Base-by-base conservation (phyloP, 2,113 vertebrate species). In the Setophaga kirtlandii region DNA sequence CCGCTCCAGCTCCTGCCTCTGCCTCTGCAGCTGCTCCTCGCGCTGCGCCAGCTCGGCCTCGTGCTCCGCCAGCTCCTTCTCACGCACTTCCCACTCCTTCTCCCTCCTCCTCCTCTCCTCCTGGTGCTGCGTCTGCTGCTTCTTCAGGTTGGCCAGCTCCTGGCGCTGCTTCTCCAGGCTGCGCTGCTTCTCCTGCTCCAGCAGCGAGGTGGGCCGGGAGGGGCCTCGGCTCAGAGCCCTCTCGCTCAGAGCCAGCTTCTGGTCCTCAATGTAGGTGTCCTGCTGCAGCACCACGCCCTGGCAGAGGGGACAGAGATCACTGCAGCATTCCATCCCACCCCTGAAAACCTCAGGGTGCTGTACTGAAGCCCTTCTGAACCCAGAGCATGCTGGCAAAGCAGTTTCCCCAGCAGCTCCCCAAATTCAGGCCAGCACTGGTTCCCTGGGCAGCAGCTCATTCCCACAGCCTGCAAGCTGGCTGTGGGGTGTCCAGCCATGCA, bases 131-230 rank as follows among this genome's bases (percentile, higher is more conserved):
- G 98, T 96, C 97, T 99, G 99, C 94, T 99, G 99, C 89, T 98
- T 98, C 97, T 99, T 99, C 83, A 99, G 98, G 82, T 99, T 98
- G n/a, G 99, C 98, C 90, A 99, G 52, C 84, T 99, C 99, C 98
- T 99, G 99, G 41, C 99, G 98, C 96, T 99, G 99, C 96, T 99
- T 99, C 97, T 99, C 99, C 97, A 99, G 97, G 97, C 98, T 99
- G 83, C 99, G 99, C 97, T 99, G 99, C 98, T 99, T 99, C 98
- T 99, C 99, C 97, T 99, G 99, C 92, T 99, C 99, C 6, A 99
- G 97, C 92, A 99, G 98, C 0, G 99, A 99, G 87, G 97, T 96
- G 25, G 99, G 99, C 20, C 99, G 98, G 4, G 98, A 98, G 14
- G 94, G 87, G 44, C 97, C 94, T 15, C 99, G 97, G 0, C 97